Percentiles rank a stretch among this genome's conserved stretches.
phyloP scores from a whole-genome alignment of 2,113 vertebrate species.

The Gallinago media region DNA sequence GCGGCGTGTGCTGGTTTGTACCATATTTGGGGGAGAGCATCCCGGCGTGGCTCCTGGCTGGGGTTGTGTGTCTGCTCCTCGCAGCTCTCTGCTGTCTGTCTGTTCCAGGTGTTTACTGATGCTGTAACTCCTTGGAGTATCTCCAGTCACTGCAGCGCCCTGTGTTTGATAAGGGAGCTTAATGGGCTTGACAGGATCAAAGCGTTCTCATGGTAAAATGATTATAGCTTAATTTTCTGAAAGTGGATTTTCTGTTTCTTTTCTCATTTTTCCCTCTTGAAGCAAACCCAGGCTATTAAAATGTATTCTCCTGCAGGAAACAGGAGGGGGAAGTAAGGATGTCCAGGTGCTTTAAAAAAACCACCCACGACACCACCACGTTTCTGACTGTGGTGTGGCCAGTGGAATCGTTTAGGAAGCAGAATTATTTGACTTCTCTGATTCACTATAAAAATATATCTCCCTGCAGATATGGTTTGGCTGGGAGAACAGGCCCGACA shows the following conservation, averaged over 20 bases:
- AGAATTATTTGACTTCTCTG: not conserved
- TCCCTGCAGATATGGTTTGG: not conserved
- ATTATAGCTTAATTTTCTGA: conserved; percentile 51
- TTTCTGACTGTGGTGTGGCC: not conserved
- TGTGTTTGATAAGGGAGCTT: conserved; percentile 37
- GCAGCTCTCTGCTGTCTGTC: conserved; percentile 19
- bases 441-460: not conserved
- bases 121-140: not conserved
- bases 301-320: not conserved
- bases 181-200: conserved; percentile 57
- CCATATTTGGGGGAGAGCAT: not conserved
- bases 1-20: not conserved
- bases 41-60: not conserved
- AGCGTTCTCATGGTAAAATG: conserved; percentile 28
- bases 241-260: conserved; percentile 34
- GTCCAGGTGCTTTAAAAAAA: not conserved
- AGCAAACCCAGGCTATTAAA: not conserved
- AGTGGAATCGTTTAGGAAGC: not conserved
- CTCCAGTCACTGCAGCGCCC: not conserved
- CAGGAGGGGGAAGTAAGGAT: not conserved
- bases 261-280: not conserved
- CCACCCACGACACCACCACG: not conserved
- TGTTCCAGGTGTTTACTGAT: conserved; percentile 68
- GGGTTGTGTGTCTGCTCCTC: not conserved
- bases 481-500: not conserved